Evolutionary conservation across 2,888 invertebrate genomes (phyloP), one percentile per base, ranked within the genome.

Genomic region (Netelia fuscicornis): DNA sequence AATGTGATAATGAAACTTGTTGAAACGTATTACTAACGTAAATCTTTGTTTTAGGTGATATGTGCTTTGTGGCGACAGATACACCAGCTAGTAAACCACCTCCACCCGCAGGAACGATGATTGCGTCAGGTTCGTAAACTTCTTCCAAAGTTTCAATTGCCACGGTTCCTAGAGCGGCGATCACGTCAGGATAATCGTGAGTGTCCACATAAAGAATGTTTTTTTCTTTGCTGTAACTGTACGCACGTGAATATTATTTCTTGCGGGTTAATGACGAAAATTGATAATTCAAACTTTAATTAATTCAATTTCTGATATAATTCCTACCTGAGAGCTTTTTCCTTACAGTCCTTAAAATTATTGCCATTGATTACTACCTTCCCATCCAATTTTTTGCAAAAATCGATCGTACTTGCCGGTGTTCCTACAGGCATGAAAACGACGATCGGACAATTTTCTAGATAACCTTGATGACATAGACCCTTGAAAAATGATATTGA

Each of bases 391-490:
- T 72, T 80, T 58, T 44, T 58, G 30, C 80, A 80, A 74, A 74
- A 80, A 58, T 80, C 80, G 8, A 48, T 67, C 11, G 80, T 80
- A 42, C 58, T 74, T 5, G 67, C 6, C 3, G 72, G 5, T 3
- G 80, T 80, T 13, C 72, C 80, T 30, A 58, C 44, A 2, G 80
- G 72, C 80, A 80, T 72, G 65, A 80, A 80, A 2, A 80, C 80
- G 20, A 80, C 48, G 44, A 80, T 58, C 8, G 48, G 58, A 58
- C 80, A 80, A 42, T 80, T 80, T n/a, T 80, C 56, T n/a, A 80
- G 64, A 17, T 67, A 80, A 1, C 80, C 80, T 72, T 80, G 80
- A 65, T 80, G 80, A 65, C 80, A 80, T 10, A 80, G 72, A 56
- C 65, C 72, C 80, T 80, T n/a, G n/a, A 2, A 20, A 64, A 80